These are phyloP conservation scores for Megaptera novaeangliae DNA, from an alignment of 2,113 vertebrate genomes.

Conservation along the genomic window DNA sequence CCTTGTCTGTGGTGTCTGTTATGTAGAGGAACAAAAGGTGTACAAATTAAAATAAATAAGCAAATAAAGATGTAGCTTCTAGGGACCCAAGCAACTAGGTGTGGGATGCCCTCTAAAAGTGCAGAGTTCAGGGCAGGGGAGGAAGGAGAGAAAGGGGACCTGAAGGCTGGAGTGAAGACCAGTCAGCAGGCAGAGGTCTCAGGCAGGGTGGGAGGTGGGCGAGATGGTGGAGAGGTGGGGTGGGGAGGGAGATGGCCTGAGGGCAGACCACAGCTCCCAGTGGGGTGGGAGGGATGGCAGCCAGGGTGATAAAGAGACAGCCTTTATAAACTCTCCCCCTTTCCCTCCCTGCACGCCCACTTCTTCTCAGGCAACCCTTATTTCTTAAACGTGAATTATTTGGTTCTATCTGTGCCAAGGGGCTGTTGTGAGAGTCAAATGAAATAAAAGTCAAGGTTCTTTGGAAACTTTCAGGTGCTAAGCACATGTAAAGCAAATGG, in stretches of 20 bases:
- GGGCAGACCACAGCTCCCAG: background rate
- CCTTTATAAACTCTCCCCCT: background rate
- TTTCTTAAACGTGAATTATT: background rate
- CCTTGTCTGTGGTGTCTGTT: background rate
- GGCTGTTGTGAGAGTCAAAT: background rate
- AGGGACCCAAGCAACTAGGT: background rate
- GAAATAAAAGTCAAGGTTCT: background rate
- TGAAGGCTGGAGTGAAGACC: background rate
- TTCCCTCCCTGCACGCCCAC: background rate
- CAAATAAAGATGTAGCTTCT: background rate
- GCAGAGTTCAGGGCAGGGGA: background rate
- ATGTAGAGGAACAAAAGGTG: background rate
- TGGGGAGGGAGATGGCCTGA: background rate
- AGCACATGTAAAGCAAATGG: background rate
- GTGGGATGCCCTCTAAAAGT: background rate
- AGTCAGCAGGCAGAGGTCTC: background rate
- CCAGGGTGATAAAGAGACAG: too few species aligned
- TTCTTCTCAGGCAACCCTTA: background rate
- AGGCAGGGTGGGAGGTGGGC: background rate
- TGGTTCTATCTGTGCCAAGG: background rate
- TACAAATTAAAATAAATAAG: background rate
- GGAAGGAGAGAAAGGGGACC: too few species aligned
- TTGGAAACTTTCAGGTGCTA: background rate
- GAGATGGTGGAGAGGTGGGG: fast-evolving
- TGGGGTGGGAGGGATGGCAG: fast-evolving